Evolutionary conservation across 2,113 vertebrate species (phyloP).

Genomic region (Charina bottae): DNA sequence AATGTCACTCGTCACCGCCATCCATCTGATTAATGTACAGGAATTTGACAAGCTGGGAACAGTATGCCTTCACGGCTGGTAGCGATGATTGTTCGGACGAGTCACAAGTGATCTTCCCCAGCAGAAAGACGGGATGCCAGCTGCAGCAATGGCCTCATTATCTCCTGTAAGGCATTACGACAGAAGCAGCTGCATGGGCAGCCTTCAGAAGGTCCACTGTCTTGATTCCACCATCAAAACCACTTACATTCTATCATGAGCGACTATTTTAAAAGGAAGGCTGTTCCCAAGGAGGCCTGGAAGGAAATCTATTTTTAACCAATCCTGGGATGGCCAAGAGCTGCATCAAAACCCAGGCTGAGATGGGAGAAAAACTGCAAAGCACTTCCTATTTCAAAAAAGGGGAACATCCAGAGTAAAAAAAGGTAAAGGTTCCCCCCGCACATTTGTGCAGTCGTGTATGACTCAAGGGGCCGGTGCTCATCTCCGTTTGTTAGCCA

Average conservation of each 20-base stretch:
- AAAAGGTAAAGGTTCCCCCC: too few relatives aligned
- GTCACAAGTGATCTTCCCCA: slow-evolving; percentile 13
- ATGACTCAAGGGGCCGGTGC: too few relatives aligned
- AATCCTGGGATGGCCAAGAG: not conserved
- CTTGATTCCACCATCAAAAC: slow-evolving; percentile 24
- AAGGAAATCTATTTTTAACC: not conserved
- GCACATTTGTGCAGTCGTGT: too few relatives aligned
- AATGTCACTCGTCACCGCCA: slow-evolving; percentile 18
- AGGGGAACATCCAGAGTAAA: too few relatives aligned
- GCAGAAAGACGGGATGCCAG: not conserved
- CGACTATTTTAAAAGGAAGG: not conserved
- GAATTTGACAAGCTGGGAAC: slow-evolving; percentile 41
- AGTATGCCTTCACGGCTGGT: slow-evolving; percentile 30
- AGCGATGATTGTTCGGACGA: slow-evolving; percentile 44
- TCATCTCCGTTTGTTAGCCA: too few relatives aligned
- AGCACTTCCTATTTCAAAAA: too few relatives aligned
- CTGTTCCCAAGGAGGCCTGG: not conserved
- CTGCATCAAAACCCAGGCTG: not conserved
- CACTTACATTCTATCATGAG: not conserved
- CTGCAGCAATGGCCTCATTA: slow-evolving; percentile 35
- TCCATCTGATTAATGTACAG: slow-evolving; percentile 47
- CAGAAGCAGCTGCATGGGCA: slow-evolving; percentile 34
- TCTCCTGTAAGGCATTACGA: slow-evolving; percentile 40
- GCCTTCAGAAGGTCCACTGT: not conserved
- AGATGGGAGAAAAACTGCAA: not conserved